Evolutionary conservation across 2,888 invertebrate genomes (phyloP), one percentile per base, ranked within the genome.

Genomic region (Hirudinaria manillensis): DNA sequence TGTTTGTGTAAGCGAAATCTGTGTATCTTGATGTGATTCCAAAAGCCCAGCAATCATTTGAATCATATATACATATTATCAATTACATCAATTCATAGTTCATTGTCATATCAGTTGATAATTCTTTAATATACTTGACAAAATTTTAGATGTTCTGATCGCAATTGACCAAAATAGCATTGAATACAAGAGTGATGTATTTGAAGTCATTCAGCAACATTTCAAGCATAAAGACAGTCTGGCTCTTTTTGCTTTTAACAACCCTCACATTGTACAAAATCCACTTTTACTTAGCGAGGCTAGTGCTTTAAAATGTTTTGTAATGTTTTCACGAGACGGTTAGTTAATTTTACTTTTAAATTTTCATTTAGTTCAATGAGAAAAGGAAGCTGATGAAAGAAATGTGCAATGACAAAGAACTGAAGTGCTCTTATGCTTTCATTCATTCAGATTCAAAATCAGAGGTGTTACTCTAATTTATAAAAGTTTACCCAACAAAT

Each of bases 221-320:
- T 73, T 73, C 73, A 73, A 65, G 29, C 24, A 56, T 34, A 56
- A 73, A 73, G 73, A 73, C 32, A 73, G 73, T 29, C 32, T 27
- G 19, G 19, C 56, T 6, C 29, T n/a, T 24, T 65, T 73, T 56
- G 29, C 21, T 29, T 73, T 73, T 55, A n/a, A 32, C 34, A 38
- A 32, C 16, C 36, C 73, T 53, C 61, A 65, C 27, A n/a, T 73
- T 16, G 73, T 73, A 32, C 55, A 73, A n/a, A 73, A 73, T 38
- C 32, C 38, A 19, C n/a, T 45, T 19, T 61, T 73, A 36, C 29
- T 73, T 24, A 65, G n/a, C 36, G 73, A 73, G 73, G 73, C 61
- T 2, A n/a, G 34, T 61, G 61, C n/a, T 61, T 61, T 16, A n/a
- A n/a, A 61, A 61, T 61, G 3, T 16, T 21, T 27, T 61, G 45